A percentile compares a stretch with the other conserved stretches of the same genome.
These are phyloP conservation scores for Drosophila asahinai DNA, from an alignment of 1,140 invertebrate genomes.

Conservation along the genomic window DNA sequence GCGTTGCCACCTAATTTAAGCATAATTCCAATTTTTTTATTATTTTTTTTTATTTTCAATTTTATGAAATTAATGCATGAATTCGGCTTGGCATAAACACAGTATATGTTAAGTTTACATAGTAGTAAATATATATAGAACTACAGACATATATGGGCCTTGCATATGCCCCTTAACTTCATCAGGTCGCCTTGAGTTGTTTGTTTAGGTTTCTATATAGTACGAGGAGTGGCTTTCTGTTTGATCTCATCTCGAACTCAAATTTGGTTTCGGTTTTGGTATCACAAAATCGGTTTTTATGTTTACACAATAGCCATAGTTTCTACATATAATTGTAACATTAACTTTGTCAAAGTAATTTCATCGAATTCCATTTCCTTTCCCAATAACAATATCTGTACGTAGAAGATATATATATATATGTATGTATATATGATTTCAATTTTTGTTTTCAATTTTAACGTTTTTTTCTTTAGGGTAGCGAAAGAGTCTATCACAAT, in stretches of 20 bases:
- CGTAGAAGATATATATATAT: slow-evolving; percentile 20
- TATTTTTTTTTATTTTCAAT: too few relatives aligned
- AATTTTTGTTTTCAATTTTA: slow-evolving; percentile 17
- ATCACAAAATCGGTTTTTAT: slow-evolving; percentile 49
- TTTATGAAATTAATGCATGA: too few relatives aligned
- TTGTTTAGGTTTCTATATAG: slow-evolving; percentile 29
- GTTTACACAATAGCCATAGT: slow-evolving; percentile 38
- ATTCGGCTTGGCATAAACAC: too few relatives aligned
- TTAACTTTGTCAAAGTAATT: slow-evolving; percentile 30
- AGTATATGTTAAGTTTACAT: slow-evolving; percentile 29
- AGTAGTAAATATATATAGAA: slow-evolving; percentile 19
- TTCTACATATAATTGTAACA: slow-evolving; percentile 26
- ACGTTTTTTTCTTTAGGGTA: slow-evolving; percentile 43
- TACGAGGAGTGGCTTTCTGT: slow-evolving; percentile 8
- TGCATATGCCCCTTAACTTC: slow-evolving; percentile 34
- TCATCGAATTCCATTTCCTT: slow-evolving; percentile 29
- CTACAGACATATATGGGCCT: slow-evolving; percentile 25
- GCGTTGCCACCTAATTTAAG: neutral
- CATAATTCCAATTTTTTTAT: too few relatives aligned
- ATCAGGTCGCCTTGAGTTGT: slow-evolving; percentile 74
- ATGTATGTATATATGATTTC: slow-evolving; percentile 6
- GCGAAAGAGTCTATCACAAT: slow-evolving; percentile 74
- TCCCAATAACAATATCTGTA: slow-evolving; percentile 30
- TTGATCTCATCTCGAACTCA: slow-evolving; percentile 49
- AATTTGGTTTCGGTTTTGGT: slow-evolving; percentile 43